A percentile compares a stretch with the other conserved stretches of the same genome.
These are phyloP conservation scores for Calliopum simillimum DNA, from an alignment of 2,888 invertebrate genomes.

Conservation along the genomic window DNA sequence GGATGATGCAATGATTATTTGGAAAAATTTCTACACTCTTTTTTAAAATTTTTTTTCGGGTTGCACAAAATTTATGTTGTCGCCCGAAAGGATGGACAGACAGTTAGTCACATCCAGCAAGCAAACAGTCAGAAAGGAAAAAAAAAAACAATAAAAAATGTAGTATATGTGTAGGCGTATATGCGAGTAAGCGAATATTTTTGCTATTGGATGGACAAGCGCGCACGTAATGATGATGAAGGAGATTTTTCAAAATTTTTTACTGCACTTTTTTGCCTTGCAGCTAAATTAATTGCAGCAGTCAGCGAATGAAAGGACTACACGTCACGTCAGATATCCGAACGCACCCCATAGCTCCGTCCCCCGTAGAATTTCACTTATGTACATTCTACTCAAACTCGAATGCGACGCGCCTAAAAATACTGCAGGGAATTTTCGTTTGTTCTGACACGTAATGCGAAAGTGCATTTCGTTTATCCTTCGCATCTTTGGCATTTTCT, in stretches of 20 bases:
- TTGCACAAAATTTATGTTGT: slow-evolving; percentile 64
- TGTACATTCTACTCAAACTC: not conserved
- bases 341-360: not conserved
- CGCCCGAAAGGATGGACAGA: slow-evolving; percentile 42
- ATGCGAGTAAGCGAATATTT: slow-evolving; percentile 5
- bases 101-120: not conserved
- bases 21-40: too few species aligned
- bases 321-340: not conserved
- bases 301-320: slow-evolving; percentile 23
- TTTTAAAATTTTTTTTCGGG: slow-evolving; percentile 46
- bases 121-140: not conserved
- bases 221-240: slow-evolving; percentile 32
- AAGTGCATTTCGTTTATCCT: slow-evolving; percentile 39
- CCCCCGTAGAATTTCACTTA: not conserved
- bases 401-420: slow-evolving; percentile 20
- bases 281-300: slow-evolving; percentile 33
- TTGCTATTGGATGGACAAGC: slow-evolving; percentile 31
- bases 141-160: not conserved
- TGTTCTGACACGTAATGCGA: slow-evolving; percentile 42
- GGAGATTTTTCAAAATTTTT: slow-evolving; percentile 17
- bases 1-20: not conserved
- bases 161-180: slow-evolving; percentile 30
- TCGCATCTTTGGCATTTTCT: not conserved
- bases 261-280: slow-evolving; percentile 1
- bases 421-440: slow-evolving; percentile 11